Conservation (phyloP, 1,140 invertebrate genomes). For the Ladona fulva region DNA sequence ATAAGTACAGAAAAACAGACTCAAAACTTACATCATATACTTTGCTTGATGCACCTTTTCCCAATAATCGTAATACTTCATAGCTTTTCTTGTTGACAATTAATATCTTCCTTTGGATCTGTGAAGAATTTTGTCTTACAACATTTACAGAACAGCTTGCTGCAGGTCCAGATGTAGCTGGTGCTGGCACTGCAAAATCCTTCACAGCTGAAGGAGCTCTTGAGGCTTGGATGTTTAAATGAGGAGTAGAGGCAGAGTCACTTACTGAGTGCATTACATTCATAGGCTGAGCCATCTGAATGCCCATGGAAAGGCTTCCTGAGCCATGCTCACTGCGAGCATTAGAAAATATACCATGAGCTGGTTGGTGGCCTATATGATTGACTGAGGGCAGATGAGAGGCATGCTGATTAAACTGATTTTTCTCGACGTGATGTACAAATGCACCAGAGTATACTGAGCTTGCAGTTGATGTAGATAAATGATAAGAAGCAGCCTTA, state of each 20-base stretch:
- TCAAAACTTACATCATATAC: slow-evolving; percentile 38
- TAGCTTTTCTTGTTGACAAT: neutral
- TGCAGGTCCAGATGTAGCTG: neutral
- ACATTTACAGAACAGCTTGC: neutral
- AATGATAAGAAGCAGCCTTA: neutral
- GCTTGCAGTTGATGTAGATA: neutral
- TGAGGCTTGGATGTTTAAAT: neutral
- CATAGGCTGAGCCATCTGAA: neutral
- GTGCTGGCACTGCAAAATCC: neutral
- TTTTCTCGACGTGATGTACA: too few species aligned
- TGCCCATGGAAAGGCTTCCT: neutral
- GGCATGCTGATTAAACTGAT: too few species aligned
- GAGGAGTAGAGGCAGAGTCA: neutral
- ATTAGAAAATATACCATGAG: too few species aligned
- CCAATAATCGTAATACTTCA: slow-evolving; percentile 32
- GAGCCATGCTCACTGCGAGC: too few species aligned
- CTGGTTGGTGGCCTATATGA: too few species aligned
- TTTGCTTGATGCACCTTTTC: slow-evolving; percentile 51
- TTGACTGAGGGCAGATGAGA: too few species aligned
- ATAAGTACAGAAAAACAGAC: neutral
- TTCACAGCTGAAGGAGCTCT: neutral
- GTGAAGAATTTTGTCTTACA: neutral
- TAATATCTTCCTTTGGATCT: neutral
- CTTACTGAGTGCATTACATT: neutral
- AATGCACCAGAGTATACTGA: too few species aligned